Evolutionary conservation across 2,113 vertebrate species (phyloP), one percentile per base, ranked within the genome.

Genomic region (Pluvialis apricaria): DNA sequence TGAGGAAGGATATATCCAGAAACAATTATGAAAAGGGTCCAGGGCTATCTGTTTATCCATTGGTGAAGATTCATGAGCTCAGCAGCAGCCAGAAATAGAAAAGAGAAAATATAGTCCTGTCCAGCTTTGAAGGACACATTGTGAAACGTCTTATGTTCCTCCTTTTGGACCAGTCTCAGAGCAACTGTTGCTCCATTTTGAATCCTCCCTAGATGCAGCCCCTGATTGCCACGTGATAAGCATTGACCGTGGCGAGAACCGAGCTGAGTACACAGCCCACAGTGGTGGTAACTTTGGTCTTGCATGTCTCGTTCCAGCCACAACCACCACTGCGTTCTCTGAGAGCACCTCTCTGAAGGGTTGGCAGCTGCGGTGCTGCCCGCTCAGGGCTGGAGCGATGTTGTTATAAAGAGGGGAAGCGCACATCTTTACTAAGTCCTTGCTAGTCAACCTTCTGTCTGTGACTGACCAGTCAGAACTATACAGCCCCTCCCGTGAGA

Each of bases 1-100:
- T 93, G 86, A 95, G 16, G 65, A 91, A 94, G 84, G 62, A 88
- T 86, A 82, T 97, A 97, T 97, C 96, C 95, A 97, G 96, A 97
- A 97, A 97, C 96, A 97, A 97, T 96, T 97, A 94, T 94, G 94
- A 94, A 97, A 96, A 82, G 66, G 82, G 83, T 96, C 94, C 96
- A 92, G 86, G 82, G 58, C 73, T 95, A 60, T 84, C 58, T 71
- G 83, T 93, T 58, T 70, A 90, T 73, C 71, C 49, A 52, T 55
- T 86, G 85, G 58, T 10, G 2, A 49, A 79, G 71, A 96, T 95
- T 95, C 68, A 91, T 81, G 77, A 97, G 82, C 84, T 95, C 91
- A 94, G 69, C 65, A 80, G 32, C 51, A 96, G 90, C 55, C 90
- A 80, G 95, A 94, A 95, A 96, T 64, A 73, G 34, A 54, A 72